These are phyloP conservation scores for Pachyuromys duprasi DNA, from an alignment of 2,797 vertebrate species.

Conservation along the genomic window DNA sequence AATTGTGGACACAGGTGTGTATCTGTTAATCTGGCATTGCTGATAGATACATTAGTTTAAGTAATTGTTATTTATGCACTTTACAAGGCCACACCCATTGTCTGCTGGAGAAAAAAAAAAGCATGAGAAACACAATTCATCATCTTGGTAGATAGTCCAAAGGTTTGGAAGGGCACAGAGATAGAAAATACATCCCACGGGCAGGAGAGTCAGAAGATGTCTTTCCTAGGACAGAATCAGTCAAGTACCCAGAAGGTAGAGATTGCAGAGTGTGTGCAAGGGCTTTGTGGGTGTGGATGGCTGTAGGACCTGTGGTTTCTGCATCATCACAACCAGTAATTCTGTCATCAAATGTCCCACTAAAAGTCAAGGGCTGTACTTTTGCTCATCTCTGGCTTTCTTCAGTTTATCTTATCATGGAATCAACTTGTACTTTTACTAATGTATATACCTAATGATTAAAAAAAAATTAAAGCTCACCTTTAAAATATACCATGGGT, in stretches of 20 bases:
- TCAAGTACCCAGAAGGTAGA: background rate
- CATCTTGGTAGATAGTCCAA: background rate
- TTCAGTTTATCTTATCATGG: conserved; percentile 41
- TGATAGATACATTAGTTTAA: background rate
- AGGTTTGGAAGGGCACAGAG: background rate
- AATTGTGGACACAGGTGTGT: background rate
- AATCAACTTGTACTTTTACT: conserved; percentile 8
- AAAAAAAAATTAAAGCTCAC: background rate
- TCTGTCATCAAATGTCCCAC: background rate
- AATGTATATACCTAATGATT: background rate
- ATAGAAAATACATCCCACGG: background rate
- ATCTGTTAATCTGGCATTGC: background rate
- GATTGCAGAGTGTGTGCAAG: rapidly evolving
- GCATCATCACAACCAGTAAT: background rate
- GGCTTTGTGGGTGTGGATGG: background rate
- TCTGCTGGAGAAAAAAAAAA: background rate
- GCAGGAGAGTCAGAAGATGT: background rate
- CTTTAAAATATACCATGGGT: background rate
- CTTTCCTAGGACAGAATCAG: background rate
- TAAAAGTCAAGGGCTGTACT: background rate
- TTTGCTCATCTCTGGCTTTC: conserved; percentile 9
- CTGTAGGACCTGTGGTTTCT: background rate
- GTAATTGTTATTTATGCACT: background rate
- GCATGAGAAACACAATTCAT: background rate
- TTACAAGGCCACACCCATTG: background rate